phyloP scores from a whole-genome alignment of 1,140 invertebrate genomes.

The Anastrepha obliqua region DNA sequence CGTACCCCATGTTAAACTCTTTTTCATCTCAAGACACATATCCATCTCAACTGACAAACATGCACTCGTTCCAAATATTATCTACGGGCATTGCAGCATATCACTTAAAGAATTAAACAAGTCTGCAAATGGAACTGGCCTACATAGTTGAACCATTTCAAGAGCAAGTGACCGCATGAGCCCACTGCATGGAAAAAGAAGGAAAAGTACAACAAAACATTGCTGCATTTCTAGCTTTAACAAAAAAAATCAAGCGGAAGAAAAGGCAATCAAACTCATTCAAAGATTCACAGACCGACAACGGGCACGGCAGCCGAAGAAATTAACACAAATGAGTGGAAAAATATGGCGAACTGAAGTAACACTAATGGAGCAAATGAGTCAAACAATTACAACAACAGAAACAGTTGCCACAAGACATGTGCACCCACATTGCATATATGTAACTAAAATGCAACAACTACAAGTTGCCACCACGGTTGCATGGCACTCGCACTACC shows the following conservation, averaged over 20 bases:
- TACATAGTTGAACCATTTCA: slow-evolving; percentile 49
- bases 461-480: neutral
- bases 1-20: too few relatives aligned
- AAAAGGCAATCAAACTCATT: neutral
- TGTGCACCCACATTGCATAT: neutral
- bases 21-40: slow-evolving; percentile 8
- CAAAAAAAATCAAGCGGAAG: neutral
- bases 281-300: neutral
- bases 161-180: slow-evolving; percentile 23
- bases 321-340: slow-evolving; percentile 1
- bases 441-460: neutral
- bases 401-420: neutral
- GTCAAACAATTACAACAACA: neutral
- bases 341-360: neutral
- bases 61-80: neutral
- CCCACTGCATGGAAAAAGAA: neutral
- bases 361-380: slow-evolving; percentile 46
- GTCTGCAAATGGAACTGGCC: slow-evolving; percentile 15
- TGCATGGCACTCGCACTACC: neutral
- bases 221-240: neutral
- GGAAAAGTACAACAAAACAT: neutral
- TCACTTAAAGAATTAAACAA: neutral
- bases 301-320: neutral
- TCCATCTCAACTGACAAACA: neutral
- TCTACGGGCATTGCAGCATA: neutral